Percentiles rank a stretch among this genome's conserved stretches.
Evolutionary conservation across 2,797 vertebrate species (phyloP).

Genomic region (Pteropus rufus): DNA sequence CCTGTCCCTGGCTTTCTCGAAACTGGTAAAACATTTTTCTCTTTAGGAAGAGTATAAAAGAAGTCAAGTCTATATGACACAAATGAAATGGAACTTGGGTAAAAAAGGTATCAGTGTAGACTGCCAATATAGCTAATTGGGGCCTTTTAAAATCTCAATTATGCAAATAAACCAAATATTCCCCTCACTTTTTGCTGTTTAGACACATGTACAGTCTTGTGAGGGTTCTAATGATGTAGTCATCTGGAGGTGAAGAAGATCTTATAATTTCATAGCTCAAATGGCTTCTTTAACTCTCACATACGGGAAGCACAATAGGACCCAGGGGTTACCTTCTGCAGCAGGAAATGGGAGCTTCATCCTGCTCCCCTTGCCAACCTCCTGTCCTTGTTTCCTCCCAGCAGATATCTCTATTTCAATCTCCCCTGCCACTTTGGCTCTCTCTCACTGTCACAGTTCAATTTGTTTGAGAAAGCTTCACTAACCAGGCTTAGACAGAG

Average conservation of each 20-base stretch:
- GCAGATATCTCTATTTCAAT: slow-evolving; percentile 67
- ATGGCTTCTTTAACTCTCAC: slow-evolving; percentile 36
- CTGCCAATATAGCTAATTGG: slow-evolving; percentile 42
- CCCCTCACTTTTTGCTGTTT: slow-evolving; percentile 24
- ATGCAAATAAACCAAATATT: slow-evolving; percentile 35
- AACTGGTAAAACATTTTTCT: slow-evolving; percentile 41
- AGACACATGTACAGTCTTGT: slow-evolving; percentile 8
- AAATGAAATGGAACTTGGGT: slow-evolving; percentile 40
- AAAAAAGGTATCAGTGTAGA: slow-evolving; percentile 47
- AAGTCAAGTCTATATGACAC: neutral
- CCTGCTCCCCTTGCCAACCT: slow-evolving; percentile 64
- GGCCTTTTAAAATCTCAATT: slow-evolving; percentile 53
- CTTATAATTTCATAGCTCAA: slow-evolving; percentile 26
- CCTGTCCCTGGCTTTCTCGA: slow-evolving; percentile 21
- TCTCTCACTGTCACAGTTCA: slow-evolving; percentile 28
- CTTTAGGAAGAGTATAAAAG: slow-evolving; percentile 32
- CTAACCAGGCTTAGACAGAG: neutral
- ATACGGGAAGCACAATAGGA: slow-evolving; percentile 1
- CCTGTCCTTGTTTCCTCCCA: slow-evolving; percentile 63
- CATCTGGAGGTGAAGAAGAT: neutral
- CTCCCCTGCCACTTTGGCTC: slow-evolving; percentile 49
- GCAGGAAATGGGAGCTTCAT: slow-evolving; percentile 73
- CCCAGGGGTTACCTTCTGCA: slow-evolving; percentile 61
- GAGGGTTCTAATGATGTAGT: neutral
- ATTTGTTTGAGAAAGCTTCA: slow-evolving; percentile 49